Evolutionary conservation across 1,140 invertebrate genomes (phyloP).

Genomic region (Metaphire vulgaris): DNA sequence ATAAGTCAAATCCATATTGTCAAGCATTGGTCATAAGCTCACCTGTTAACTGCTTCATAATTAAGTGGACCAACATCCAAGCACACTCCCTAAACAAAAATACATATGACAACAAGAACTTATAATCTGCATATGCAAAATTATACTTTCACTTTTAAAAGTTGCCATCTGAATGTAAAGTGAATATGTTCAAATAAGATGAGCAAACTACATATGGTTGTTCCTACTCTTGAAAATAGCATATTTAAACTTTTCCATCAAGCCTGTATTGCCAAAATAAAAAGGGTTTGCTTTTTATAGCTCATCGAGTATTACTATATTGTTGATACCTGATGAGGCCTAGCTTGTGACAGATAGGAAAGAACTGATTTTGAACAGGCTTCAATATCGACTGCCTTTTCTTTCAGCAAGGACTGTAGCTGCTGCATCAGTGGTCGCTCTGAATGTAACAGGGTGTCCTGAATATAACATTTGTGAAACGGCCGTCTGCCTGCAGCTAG

Average conservation of each 20-base stretch:
- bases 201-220: not conserved
- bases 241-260: no score
- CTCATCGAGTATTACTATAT: not conserved
- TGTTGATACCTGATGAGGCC: not conserved
- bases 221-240: not conserved
- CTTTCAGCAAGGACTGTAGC: not conserved
- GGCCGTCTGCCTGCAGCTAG: not conserved
- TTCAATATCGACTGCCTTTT: not conserved
- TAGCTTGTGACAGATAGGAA: not conserved
- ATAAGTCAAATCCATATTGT: not conserved
- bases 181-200: not conserved
- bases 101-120: not conserved
- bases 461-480: not conserved
- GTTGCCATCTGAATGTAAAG: not conserved
- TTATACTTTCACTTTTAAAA: no score
- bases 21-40: not conserved
- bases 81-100: not conserved
- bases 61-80: not conserved
- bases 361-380: not conserved
- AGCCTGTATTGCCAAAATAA: not conserved
- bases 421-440: not conserved
- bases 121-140: no score
- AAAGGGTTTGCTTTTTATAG: not conserved
- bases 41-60: not conserved
- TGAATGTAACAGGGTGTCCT: not conserved